Evolutionary conservation across 1,140 invertebrate species (phyloP), one percentile per base, ranked within the genome.

Genomic region (Euura lappo): DNA sequence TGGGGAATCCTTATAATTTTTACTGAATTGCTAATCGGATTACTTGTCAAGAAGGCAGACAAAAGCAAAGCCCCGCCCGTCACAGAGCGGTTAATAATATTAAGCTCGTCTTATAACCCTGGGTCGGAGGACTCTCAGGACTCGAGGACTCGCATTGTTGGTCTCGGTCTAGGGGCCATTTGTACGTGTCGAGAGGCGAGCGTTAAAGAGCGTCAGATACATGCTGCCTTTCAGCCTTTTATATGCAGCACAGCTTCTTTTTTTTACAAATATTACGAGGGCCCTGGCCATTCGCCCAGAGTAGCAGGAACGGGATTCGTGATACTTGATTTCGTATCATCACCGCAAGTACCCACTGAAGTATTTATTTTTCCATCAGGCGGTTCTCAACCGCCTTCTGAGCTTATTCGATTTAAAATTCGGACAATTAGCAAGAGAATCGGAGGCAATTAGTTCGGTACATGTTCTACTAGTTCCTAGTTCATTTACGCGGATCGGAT

Each of bases 61-160:
- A 60, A 60, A 60, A 60, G 51, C 51, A 60, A 60, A 5, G 51
- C 51, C 6, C 51, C 51, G 51, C 51, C 51, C 51, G 51, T 60
- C 51, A 8, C 51, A n/a, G 6, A 60, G 51, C 51, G 51, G 51
- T 60, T 60, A 60, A 60, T 60, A 60, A 60, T 60, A 60, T 60
- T 60, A 60, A 60, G 51, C 51, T 60, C 51, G 51, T 60, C 51
- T 60, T 60, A 60, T 60, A 60, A 28, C 51, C 3, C 5, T n/a
- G 51, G 51, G 51, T 60, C 51, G 51, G 13, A 60, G 51, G 51
- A 60, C 51, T 8, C 51, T 60, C 8, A 42, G 69, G 45, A 70
- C 46, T 44, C 44, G 69, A 70, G 69, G 69, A 45, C 69, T 3
- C 6, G 42, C 69, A 70, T 70, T 70, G 69, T 70, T 47, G 69